These are phyloP conservation scores for Platyscapa corneri DNA, from an alignment of 1,140 invertebrate species.

Conservation along the genomic window DNA sequence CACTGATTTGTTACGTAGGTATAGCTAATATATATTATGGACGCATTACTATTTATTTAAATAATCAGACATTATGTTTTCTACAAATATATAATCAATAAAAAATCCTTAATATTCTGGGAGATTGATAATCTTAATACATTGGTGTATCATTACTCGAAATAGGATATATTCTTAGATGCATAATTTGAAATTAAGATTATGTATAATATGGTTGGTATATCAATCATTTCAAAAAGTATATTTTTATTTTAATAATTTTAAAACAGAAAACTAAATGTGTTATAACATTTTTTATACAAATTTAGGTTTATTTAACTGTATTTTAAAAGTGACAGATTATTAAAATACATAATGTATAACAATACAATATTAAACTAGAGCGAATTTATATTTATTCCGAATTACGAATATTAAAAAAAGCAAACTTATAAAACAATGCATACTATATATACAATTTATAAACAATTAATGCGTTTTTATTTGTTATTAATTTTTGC, in stretches of 20 bases:
- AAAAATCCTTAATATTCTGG: no score
- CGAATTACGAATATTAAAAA: background rate
- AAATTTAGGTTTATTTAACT: no score
- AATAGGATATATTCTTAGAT: background rate
- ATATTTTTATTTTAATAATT: background rate
- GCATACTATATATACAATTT: background rate
- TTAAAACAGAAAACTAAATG: background rate
- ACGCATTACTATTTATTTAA: background rate
- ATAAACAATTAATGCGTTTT: background rate
- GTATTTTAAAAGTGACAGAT: no score
- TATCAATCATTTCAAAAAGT: background rate
- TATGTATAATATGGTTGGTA: background rate
- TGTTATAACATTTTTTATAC: no score
- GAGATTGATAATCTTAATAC: background rate
- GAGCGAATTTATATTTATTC: background rate
- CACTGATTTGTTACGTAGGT: no score
- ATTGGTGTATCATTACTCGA: background rate
- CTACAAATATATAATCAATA: no score
- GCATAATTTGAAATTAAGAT: background rate
- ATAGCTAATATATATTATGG: no score
- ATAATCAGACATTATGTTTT: background rate
- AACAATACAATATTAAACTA: no score
- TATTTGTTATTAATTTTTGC: no score
- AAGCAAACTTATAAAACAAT: background rate
- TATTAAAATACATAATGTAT: no score